phyloP scores from a whole-genome alignment of 1,140 invertebrate genomes.

The Pararge aegeria region DNA sequence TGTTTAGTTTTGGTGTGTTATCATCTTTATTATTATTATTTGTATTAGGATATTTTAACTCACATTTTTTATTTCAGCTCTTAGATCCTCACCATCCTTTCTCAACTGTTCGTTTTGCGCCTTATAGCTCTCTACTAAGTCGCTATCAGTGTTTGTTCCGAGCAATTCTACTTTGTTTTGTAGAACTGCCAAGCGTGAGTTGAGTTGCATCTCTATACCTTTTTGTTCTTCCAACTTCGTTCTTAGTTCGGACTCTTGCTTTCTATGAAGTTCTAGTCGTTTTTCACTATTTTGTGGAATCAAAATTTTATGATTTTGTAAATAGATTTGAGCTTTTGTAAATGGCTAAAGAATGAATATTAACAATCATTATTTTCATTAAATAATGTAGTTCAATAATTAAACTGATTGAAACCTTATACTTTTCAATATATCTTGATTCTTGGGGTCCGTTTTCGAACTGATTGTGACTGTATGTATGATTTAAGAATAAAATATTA shows the following conservation, averaged over 20 bases:
- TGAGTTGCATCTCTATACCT: conserved; percentile 63
- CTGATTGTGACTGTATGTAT: no score
- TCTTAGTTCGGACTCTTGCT: conserved; percentile 58
- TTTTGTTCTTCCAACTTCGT: conserved; percentile 62
- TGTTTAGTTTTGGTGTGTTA: no score
- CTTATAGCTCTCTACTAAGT: conserved; percentile 55
- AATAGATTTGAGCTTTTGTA: no score
- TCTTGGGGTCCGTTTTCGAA: no score
- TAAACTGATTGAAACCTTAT: no score
- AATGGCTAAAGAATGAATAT: no score
- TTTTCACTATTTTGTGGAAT: conserved; percentile 53
- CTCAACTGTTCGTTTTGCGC: conserved; percentile 54
- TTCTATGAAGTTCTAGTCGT: conserved; percentile 58
- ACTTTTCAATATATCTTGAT: no score
- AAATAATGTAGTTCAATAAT: no score
- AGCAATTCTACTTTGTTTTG: conserved; percentile 64
- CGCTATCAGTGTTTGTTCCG: conserved; percentile 45
- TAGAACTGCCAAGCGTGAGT: conserved; percentile 53
- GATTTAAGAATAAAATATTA: no score
- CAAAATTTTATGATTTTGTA: not conserved
- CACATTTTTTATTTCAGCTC: conserved; percentile 59
- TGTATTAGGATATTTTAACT: conserved; percentile 19
- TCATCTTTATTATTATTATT: no score
- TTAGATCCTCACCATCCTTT: conserved; percentile 47
- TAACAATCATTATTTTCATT: no score